Conservation (phyloP, 2,113 vertebrate genomes). For the Thinocorus orbignyianus region DNA sequence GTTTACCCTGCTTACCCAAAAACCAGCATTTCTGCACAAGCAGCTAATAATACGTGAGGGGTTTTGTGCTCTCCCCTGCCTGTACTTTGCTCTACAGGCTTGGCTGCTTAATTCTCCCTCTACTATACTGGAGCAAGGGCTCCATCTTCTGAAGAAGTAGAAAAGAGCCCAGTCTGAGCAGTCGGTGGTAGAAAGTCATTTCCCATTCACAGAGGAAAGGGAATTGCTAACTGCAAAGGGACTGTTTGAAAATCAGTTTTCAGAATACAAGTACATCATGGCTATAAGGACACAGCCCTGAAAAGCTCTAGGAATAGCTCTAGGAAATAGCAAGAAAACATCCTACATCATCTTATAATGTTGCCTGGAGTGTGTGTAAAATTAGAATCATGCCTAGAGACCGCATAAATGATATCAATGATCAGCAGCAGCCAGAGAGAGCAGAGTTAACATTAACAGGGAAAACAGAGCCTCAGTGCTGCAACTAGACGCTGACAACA, state of each 20-base stretch:
- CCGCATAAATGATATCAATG: rapidly evolving
- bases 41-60: background rate
- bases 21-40: background rate
- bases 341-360: background rate
- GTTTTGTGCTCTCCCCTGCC: background rate
- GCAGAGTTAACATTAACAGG: background rate
- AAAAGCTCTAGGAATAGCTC: background rate
- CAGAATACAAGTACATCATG: background rate
- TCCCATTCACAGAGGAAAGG: background rate
- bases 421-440: background rate
- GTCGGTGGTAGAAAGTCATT: background rate
- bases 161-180: background rate
- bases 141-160: conserved; percentile 56
- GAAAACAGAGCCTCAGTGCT: background rate
- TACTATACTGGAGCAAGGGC: conserved; percentile 11
- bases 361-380: background rate
- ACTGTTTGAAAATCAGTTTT: background rate
- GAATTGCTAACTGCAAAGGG: background rate
- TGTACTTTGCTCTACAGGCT: background rate
- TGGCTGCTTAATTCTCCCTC: background rate
- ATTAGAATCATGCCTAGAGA: background rate
- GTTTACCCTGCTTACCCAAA: background rate
- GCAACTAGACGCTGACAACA: background rate
- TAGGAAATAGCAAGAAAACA: background rate
- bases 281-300: background rate